Evolutionary conservation across 2,888 invertebrate species (phyloP).

Genomic region (Eupithecia subumbrata): DNA sequence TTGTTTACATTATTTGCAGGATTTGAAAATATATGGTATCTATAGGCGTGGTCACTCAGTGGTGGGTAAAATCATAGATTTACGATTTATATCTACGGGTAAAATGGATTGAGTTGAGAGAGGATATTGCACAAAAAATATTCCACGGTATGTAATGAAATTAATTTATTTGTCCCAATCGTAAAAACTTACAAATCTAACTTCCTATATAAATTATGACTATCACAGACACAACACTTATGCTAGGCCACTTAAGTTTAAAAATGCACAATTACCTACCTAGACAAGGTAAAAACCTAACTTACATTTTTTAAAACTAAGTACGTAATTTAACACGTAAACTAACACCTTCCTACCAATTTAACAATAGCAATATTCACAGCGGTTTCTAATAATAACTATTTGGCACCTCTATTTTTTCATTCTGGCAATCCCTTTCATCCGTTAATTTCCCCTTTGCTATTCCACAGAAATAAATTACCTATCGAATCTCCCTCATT

Average conservation of each 20-base stretch:
- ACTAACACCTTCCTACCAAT: neutral
- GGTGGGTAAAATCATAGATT: too few relatives aligned
- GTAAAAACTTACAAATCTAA: neutral
- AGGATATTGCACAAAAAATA: neutral
- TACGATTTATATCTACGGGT: too few relatives aligned
- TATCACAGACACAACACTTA: slow-evolving; percentile 3
- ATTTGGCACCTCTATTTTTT: neutral
- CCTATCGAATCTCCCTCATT: neutral
- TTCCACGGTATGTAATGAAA: neutral
- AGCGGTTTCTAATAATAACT: neutral
- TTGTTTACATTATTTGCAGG: too few relatives aligned
- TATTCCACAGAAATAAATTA: neutral
- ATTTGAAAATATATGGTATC: too few relatives aligned
- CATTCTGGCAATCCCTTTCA: neutral
- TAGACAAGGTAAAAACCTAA: neutral
- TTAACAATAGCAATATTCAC: slow-evolving; percentile 5
- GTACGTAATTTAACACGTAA: neutral
- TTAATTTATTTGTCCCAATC: neutral
- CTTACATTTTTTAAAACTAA: neutral
- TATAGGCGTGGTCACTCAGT: too few relatives aligned
- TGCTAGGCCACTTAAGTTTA: neutral
- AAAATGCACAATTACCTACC: neutral
- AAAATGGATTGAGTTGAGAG: neutral
- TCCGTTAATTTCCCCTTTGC: neutral
- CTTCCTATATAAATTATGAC: neutral